Evolutionary conservation across 2,888 invertebrate species (phyloP).

Genomic region (Melinopterus prodromus): DNA sequence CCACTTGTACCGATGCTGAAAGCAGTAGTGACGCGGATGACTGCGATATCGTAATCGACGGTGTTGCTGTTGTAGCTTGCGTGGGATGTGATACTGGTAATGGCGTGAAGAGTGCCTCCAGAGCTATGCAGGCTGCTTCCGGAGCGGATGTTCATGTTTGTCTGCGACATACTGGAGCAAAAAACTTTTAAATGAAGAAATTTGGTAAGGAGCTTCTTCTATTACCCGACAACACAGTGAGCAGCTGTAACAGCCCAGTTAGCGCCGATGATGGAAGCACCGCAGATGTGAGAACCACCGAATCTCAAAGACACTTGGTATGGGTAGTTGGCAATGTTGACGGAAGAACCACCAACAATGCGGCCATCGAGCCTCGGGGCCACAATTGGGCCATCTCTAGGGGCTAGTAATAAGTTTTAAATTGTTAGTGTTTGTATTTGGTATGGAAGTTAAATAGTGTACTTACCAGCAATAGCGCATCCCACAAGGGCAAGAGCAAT

Average conservation of each 20-base stretch:
- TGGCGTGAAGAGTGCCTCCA: conserved; percentile 41
- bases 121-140: conserved; percentile 45
- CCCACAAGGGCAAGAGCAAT: conserved; percentile 14
- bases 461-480: conserved; percentile 25
- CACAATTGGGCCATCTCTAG: conserved; percentile 21
- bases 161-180: conserved; percentile 5
- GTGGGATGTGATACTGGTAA: conserved; percentile 44
- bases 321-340: conserved; percentile 50
- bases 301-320: conserved; percentile 48
- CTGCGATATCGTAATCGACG: conserved; percentile 52
- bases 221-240: conserved; percentile 41
- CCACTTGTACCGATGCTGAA: neutral
- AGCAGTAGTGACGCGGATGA: conserved; percentile 49
- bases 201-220: neutral
- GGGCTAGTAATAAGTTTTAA: neutral
- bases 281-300: conserved; percentile 43
- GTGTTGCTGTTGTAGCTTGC: conserved; percentile 45
- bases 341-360: conserved; percentile 51
- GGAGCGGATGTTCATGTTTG: conserved; percentile 42
- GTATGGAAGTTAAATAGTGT: neutral
- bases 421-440: neutral
- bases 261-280: conserved; percentile 43
- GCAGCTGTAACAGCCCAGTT: conserved; percentile 45
- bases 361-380: conserved; percentile 41
- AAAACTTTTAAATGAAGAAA: neutral